Percentiles rank a stretch among this genome's conserved stretches.
phyloP scores from a whole-genome alignment of 2,888 invertebrate species.

The Aphrophora alni region DNA sequence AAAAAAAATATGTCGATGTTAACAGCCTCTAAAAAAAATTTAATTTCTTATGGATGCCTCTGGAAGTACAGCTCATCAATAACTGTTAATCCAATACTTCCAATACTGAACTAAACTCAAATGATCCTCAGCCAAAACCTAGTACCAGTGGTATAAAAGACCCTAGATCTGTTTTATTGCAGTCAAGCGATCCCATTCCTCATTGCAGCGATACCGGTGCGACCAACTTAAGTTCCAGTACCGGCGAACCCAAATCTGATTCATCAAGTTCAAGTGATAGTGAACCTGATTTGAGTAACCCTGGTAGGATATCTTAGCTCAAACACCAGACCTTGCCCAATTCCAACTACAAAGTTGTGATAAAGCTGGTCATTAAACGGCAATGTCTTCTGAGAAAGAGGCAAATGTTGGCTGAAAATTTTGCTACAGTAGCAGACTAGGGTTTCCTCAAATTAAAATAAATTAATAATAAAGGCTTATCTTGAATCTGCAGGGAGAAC shows the following conservation, averaged over 20 bases:
- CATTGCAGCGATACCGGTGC: no score
- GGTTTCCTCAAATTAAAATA: conserved; percentile 11
- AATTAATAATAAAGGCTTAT: background rate
- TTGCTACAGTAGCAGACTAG: conserved; percentile 6
- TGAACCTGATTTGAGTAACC: no score
- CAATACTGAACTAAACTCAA: background rate
- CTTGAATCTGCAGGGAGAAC: background rate
- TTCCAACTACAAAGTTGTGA: background rate
- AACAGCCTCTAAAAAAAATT: background rate
- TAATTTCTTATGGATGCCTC: background rate
- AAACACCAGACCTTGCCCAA: background rate
- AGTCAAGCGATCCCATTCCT: no score
- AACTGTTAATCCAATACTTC: no score
- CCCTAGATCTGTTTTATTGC: no score
- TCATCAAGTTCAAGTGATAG: no score
- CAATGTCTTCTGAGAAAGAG: background rate
- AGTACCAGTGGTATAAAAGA: no score
- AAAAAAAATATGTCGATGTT: background rate
- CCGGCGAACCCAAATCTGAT: no score
- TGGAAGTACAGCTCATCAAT: background rate
- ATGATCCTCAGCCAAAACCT: no score
- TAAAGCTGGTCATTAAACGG: no score
- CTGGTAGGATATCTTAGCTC: no score
- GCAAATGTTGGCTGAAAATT: conserved; percentile 13
- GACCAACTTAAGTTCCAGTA: no score